Conservation (phyloP, 2,113 vertebrate genomes). For the Phainopepla nitens region DNA sequence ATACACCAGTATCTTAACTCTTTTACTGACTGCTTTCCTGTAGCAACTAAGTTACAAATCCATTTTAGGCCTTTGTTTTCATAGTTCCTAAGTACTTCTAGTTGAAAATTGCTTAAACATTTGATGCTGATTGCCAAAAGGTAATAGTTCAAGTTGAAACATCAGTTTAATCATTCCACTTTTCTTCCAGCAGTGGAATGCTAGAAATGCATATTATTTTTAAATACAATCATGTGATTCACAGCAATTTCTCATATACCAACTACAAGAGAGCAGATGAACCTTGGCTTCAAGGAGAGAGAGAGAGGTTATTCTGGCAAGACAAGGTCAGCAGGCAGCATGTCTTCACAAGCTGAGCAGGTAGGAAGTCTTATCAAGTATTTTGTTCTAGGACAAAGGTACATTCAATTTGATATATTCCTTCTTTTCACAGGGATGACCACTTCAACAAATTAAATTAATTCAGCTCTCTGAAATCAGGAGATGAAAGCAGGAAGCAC, state of each 20-base stretch:
- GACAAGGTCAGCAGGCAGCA: not conserved
- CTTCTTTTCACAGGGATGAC: not conserved
- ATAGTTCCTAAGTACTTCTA: not conserved
- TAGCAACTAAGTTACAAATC: not conserved
- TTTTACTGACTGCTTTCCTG: not conserved
- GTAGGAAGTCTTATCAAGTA: not conserved
- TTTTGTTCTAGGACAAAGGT: not conserved
- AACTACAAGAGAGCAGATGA: not conserved
- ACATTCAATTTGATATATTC: not conserved
- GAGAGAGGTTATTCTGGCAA: not conserved
- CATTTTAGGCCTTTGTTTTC: not conserved
- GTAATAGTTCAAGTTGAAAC: not conserved
- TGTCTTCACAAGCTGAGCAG: not conserved
- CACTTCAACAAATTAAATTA: constrained; percentile 7
- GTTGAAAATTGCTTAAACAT: not conserved
- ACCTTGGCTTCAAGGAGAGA: not conserved
- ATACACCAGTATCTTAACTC: not conserved
- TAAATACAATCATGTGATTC: not conserved
- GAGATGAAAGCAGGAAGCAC: not conserved
- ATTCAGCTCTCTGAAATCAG: not conserved
- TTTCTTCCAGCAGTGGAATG: not conserved
- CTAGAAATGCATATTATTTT: not conserved
- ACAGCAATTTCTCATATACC: not conserved
- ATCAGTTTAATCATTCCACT: not conserved
- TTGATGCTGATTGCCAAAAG: not conserved